These are phyloP conservation scores for Parthenolecanium corni DNA, from an alignment of 2,888 invertebrate genomes.

Conservation along the genomic window DNA sequence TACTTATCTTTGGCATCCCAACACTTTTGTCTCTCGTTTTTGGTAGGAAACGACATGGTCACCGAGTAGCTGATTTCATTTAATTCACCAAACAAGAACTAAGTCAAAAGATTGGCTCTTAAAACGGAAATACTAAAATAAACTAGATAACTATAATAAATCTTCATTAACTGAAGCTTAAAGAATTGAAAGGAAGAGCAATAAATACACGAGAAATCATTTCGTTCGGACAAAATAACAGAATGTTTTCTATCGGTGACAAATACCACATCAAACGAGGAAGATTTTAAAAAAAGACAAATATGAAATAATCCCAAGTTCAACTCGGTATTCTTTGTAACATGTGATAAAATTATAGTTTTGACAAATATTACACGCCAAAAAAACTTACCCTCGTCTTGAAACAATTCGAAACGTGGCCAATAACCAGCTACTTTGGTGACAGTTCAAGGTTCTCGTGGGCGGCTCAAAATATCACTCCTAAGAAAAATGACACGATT, in stretches of 20 bases:
- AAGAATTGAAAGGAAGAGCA: background rate
- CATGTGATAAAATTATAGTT: background rate
- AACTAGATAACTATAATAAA: background rate
- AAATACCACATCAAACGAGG: background rate
- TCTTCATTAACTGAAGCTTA: background rate
- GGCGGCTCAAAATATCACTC: background rate
- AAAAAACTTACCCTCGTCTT: background rate
- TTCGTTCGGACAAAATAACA: background rate
- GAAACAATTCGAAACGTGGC: background rate
- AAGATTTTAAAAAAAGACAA: background rate
- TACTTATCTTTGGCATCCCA: constrained; percentile 76
- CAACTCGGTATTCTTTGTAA: background rate
- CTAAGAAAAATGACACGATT: background rate
- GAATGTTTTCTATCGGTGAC: background rate
- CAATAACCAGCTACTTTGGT: background rate
- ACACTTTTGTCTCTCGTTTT: constrained; percentile 65
- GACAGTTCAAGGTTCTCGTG: background rate
- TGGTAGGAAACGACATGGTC: constrained; percentile 38
- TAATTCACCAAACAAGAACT: background rate
- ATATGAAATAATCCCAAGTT: background rate
- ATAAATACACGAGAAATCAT: background rate
- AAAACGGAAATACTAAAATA: background rate
- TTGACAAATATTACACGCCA: background rate
- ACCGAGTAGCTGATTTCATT: background rate
- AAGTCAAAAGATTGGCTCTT: background rate